phyloP scores from a whole-genome alignment of 1,140 invertebrate genomes.

The Sycophaga agraensis region DNA sequence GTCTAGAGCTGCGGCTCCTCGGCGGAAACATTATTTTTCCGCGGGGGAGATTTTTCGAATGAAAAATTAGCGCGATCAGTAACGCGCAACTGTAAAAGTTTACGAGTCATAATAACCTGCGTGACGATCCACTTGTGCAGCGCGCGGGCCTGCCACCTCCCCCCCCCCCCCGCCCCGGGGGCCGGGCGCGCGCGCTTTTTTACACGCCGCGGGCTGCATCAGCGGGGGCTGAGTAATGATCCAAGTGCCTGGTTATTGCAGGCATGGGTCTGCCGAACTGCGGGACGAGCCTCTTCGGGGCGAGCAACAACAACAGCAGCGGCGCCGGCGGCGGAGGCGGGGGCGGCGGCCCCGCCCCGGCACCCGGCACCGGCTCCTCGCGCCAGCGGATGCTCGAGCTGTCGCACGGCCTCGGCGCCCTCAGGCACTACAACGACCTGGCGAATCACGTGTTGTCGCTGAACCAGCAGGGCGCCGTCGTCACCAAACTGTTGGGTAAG shows the following conservation, averaged over 20 bases:
- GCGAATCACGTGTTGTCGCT: constrained; percentile 67
- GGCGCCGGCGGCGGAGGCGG: background rate
- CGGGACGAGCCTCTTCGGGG: constrained; percentile 44
- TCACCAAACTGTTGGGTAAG: constrained; percentile 68
- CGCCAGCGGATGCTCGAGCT: constrained; percentile 65
- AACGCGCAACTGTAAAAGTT: too few relatives aligned
- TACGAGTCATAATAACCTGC: too few relatives aligned
- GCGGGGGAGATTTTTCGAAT: too few relatives aligned
- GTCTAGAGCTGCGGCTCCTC: too few relatives aligned
- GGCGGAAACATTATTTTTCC: too few relatives aligned
- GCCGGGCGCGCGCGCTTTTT: background rate
- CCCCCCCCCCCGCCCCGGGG: background rate
- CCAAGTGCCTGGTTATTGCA: constrained; percentile 28
- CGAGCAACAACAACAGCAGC: constrained; percentile 15
- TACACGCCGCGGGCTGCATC: constrained; percentile 49
- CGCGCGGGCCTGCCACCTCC: too few relatives aligned
- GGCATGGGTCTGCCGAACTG: constrained; percentile 52
- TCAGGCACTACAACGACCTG: constrained; percentile 70
- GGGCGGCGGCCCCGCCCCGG: too few relatives aligned
- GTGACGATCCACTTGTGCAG: too few relatives aligned
- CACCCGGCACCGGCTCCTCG: constrained; percentile 35
- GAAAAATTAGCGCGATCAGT: too few relatives aligned
- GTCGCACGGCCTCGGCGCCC: constrained; percentile 63
- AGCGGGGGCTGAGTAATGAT: constrained; percentile 39
- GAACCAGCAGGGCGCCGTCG: constrained; percentile 70